phyloP scores from a whole-genome alignment of 1,140 invertebrate species.

The Probaryconus sp. region DNA sequence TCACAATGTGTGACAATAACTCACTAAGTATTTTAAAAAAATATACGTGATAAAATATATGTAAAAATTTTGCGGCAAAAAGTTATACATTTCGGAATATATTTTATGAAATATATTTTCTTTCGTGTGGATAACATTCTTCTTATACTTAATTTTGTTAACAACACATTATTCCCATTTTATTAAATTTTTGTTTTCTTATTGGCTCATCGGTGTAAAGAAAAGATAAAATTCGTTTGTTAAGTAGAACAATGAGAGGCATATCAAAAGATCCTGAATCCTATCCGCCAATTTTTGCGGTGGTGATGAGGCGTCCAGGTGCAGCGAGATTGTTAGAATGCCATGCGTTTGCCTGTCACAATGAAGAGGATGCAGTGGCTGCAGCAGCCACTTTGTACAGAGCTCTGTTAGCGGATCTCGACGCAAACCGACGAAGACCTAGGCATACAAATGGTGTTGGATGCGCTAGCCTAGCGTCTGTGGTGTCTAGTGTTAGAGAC shows the following conservation, averaged over 20 bases:
- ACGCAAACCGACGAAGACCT: constrained; percentile 79
- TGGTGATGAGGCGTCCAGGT: constrained; percentile 90
- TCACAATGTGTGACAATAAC: constrained; percentile 2
- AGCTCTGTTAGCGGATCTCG: constrained; percentile 89
- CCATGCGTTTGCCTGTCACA: constrained; percentile 93
- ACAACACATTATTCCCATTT: background rate
- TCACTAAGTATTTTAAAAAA: constrained; percentile 3
- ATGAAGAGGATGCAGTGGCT: constrained; percentile 91
- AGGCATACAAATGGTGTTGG: constrained; percentile 85
- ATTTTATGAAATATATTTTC: too few relatives aligned
- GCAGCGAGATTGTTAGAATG: constrained; percentile 89
- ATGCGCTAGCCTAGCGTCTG: constrained; percentile 82
- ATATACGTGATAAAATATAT: too few relatives aligned
- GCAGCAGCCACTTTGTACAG: constrained; percentile 93
- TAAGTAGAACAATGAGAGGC: constrained; percentile 70
- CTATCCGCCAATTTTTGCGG: constrained; percentile 92
- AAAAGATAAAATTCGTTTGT: background rate
- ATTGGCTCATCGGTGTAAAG: too few relatives aligned
- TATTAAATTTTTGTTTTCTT: too few relatives aligned
- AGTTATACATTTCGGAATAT: too few relatives aligned
- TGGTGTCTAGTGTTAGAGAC: constrained; percentile 76
- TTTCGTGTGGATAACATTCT: too few relatives aligned
- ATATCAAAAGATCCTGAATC: constrained; percentile 71
- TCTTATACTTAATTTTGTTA: too few relatives aligned
- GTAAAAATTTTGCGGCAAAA: too few relatives aligned